phyloP scores from a whole-genome alignment of 37 sponge, comb jelly and placozoan species.

The Haliclona indistincta region DNA sequence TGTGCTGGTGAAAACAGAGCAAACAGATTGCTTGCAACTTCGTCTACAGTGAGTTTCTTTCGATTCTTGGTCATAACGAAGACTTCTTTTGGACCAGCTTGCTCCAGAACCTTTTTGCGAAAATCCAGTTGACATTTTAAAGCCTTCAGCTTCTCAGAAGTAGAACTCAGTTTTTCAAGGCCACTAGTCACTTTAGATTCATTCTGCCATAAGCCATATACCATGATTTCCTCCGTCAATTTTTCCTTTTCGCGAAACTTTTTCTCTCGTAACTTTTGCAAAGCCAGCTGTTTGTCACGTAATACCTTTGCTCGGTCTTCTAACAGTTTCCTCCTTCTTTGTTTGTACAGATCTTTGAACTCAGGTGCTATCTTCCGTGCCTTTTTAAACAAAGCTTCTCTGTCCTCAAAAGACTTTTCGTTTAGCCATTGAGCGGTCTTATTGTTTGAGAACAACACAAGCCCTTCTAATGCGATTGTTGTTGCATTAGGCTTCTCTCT shows the following conservation, averaged over 20 bases:
- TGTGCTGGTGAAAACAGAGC: no score
- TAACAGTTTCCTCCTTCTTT: not conserved
- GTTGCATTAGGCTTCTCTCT: slow-evolving; percentile 47
- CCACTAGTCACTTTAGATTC: not conserved
- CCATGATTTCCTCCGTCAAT: slow-evolving; percentile 5
- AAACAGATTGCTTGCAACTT: no score
- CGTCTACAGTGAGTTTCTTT: no score
- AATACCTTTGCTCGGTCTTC: slow-evolving; percentile 4
- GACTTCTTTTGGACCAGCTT: no score
- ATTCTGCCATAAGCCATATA: slow-evolving; percentile 1
- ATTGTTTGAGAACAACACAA: slow-evolving; percentile 41
- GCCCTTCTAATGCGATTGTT: slow-evolving; percentile 7
- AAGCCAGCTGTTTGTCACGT: slow-evolving; percentile 1
- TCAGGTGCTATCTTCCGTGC: slow-evolving; percentile 13
- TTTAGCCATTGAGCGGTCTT: slow-evolving; percentile 40
- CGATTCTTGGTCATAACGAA: no score
- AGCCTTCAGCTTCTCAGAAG: no score
- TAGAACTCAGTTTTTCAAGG: not conserved
- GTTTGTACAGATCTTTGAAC: slow-evolving; percentile 1
- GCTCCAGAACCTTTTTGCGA: slow-evolving; percentile 8
- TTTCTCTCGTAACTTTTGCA: slow-evolving; percentile 2
- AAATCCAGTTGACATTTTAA: slow-evolving; percentile 1
- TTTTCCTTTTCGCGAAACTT: slow-evolving; percentile 17
- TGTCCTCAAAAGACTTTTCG: slow-evolving; percentile 7
- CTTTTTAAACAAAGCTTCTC: not conserved